phyloP scores from a whole-genome alignment of 2,888 invertebrate species.

The Melieria crassipennis region DNA sequence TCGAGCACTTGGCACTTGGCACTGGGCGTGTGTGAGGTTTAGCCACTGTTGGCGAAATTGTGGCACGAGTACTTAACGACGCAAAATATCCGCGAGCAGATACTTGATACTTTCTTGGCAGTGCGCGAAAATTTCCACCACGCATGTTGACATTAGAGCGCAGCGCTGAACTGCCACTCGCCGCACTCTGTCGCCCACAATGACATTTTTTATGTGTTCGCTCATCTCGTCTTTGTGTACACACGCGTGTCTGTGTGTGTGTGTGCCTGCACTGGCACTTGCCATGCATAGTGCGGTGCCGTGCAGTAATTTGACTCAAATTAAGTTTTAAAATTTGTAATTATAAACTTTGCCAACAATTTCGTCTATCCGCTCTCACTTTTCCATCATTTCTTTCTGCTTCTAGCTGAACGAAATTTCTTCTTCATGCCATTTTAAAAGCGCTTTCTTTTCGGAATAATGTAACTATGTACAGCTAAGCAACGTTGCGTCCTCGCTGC shows the following conservation, averaged over 20 bases:
- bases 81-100: constrained; percentile 27
- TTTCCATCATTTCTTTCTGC: constrained; percentile 15
- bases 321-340: constrained; percentile 50
- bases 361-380: constrained; percentile 29
- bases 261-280: constrained; percentile 2
- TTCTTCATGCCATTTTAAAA: not conserved
- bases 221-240: too few relatives aligned
- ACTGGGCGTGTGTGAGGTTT: not conserved
- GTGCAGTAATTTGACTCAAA: constrained; percentile 48
- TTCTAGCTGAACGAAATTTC: constrained; percentile 3
- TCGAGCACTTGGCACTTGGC: not conserved
- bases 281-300: constrained; percentile 10
- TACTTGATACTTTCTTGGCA: constrained; percentile 28
- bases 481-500: constrained; percentile 19
- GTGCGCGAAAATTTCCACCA: not conserved
- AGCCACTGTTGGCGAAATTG: constrained; percentile 17
- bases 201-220: not conserved
- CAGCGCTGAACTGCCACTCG: not conserved
- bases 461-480: not conserved
- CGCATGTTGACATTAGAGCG: not conserved
- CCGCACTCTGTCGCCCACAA: not conserved
- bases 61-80: constrained; percentile 18
- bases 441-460: not conserved
- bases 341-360: constrained; percentile 45
- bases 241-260: not conserved